Evolutionary conservation across 1,140 invertebrate genomes (phyloP).

Genomic region (Parasteatoda tepidariorum): DNA sequence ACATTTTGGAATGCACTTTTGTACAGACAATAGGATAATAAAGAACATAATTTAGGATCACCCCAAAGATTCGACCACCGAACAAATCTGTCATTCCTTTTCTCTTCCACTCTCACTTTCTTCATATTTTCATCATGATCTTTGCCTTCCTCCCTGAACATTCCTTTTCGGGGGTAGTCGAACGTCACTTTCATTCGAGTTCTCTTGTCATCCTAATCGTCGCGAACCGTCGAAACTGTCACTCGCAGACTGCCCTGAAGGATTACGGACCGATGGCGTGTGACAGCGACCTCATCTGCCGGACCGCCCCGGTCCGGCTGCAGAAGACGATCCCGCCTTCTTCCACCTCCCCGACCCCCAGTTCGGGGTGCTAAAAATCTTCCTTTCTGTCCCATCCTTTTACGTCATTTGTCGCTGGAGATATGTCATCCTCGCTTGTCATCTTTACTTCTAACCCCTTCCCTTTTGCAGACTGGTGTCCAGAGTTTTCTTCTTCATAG

Average conservation of each 20-base stretch:
- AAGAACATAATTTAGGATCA: neutral
- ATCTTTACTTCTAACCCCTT: constrained; percentile 53
- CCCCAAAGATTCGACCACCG: neutral
- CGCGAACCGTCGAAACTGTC: constrained; percentile 49
- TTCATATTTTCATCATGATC: constrained; percentile 16
- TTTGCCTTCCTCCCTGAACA: neutral
- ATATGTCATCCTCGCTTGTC: constrained; percentile 51
- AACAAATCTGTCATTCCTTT: constrained; percentile 16
- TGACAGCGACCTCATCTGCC: constrained; percentile 57
- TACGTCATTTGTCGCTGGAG: constrained; percentile 57
- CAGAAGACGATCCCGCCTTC: constrained; percentile 27
- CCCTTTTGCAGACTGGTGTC: constrained; percentile 22
- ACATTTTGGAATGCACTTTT: no score
- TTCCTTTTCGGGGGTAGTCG: constrained; percentile 52
- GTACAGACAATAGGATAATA: neutral
- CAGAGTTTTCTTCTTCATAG: neutral
- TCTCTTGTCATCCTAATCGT: constrained; percentile 59
- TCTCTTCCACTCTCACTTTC: neutral
- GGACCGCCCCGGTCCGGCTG: constrained; percentile 52
- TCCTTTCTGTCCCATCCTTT: constrained; percentile 28
- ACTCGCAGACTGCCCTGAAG: constrained; percentile 54
- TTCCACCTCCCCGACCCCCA: neutral
- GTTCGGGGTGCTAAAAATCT: constrained; percentile 23
- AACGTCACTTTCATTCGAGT: constrained; percentile 55
- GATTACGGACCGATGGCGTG: constrained; percentile 56